Conservation (phyloP, 2,888 invertebrate genomes). For the Blastobasis lacticolella region DNA sequence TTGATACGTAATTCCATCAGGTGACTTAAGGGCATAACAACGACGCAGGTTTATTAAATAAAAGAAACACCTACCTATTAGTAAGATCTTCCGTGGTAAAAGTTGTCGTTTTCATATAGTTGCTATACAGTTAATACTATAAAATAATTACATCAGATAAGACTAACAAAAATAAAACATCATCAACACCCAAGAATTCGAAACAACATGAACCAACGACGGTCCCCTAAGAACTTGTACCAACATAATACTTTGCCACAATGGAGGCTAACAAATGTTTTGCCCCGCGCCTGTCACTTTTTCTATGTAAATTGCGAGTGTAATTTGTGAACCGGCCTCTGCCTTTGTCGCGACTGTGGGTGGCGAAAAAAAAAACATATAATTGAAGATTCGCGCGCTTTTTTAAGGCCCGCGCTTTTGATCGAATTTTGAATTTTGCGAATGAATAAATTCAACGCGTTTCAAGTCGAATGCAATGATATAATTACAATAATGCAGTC, state of each 20-base stretch:
- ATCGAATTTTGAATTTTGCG: background rate
- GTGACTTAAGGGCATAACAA: no score
- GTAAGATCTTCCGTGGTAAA: no score
- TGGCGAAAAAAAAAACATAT: background rate
- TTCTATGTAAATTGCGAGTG: conserved; percentile 63
- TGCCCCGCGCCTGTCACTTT: conserved; percentile 57
- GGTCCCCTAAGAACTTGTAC: background rate
- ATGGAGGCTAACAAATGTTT: conserved; percentile 65
- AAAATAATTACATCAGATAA: no score
- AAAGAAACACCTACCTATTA: no score
- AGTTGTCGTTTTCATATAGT: no score
- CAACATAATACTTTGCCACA: conserved; percentile 55
- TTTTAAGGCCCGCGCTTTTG: background rate
- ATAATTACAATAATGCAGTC: no score
- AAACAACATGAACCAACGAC: no score
- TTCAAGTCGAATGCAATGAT: background rate
- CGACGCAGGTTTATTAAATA: no score
- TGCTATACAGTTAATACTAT: no score
- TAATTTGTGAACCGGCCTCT: conserved; percentile 58
- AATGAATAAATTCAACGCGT: background rate
- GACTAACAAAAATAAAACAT: no score
- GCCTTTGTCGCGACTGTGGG: conserved; percentile 14
- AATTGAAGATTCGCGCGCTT: background rate
- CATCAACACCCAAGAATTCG: no score
- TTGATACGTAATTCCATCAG: no score